Evolutionary conservation across 2,113 vertebrate genomes (phyloP).

Genomic region (Silurus glanis): DNA sequence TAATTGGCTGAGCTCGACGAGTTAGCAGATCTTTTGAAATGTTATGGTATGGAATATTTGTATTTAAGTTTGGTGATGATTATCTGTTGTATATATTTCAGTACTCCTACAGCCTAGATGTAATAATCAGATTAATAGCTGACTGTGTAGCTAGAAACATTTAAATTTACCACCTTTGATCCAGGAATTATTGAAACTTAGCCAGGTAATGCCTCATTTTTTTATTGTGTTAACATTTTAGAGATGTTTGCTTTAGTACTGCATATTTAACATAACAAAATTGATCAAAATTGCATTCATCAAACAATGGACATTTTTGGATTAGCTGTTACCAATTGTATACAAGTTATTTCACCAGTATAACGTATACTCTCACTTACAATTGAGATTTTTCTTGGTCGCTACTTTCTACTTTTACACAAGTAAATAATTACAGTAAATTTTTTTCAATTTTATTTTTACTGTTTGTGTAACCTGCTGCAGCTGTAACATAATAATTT

Average conservation of each 20-base stretch:
- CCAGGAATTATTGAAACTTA: too few species aligned
- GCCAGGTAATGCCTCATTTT: not conserved
- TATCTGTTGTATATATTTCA: not conserved
- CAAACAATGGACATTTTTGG: not conserved
- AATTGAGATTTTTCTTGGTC: not conserved
- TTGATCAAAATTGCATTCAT: not conserved
- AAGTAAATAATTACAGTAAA: not conserved
- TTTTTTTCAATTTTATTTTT: too few species aligned
- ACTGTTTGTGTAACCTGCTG: too few species aligned
- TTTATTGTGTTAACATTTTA: not conserved
- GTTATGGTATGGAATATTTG: not conserved
- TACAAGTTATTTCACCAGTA: not conserved
- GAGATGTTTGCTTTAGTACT: not conserved
- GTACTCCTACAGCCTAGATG: not conserved
- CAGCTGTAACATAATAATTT: too few species aligned
- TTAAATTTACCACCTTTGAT: too few species aligned
- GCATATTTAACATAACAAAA: not conserved
- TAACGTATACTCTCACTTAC: not conserved
- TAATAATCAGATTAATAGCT: not conserved
- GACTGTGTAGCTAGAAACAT: not conserved
- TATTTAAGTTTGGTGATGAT: not conserved
- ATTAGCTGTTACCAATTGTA: not conserved
- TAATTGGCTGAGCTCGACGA: not conserved
- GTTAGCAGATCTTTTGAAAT: not conserved
- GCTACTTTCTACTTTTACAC: not conserved